Evolutionary conservation across 2,797 vertebrate species (phyloP), one percentile per base, ranked within the genome.

Genomic region (Anguilla marmorata): DNA sequence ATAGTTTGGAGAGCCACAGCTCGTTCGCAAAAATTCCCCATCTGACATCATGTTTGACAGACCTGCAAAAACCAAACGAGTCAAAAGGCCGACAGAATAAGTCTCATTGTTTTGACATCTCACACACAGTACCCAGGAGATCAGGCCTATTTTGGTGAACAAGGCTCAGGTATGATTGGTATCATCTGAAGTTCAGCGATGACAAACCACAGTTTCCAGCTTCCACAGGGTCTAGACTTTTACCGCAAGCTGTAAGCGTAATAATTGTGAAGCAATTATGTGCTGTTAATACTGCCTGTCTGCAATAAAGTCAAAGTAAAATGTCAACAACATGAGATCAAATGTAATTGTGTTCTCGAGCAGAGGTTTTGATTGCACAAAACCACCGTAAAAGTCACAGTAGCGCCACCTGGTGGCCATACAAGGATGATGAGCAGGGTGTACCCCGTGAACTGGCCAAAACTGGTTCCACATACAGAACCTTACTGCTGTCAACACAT

Each of bases 31-130:
- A 94, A 99, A 99, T 94, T 99, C 99, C 92, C 99, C 99, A 89
- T 99, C 99, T 88, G 98, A 99, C 99, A 99, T 99, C 98, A 99
- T 99, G 95, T 99, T 99, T 93, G 98, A 99, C 90, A 99, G 96
- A 93, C 99, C 99, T 99, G 94, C 84, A 96, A 85, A 88, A 52
- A 33, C 84, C 88, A 83, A 54, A 48, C 27, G 1, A 54, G 58
- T 21, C 30, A 24, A 88, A 86, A 69, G 74, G 14, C 74, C 19
- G 74, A 79, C 33, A 79, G 37, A 45, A 8, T 63, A 50, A 9
- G 45, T 19, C 37, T 16, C 33, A 60, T 45, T 24, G 37, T 24
- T 48, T 5, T 45, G 9, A 50, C 79, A 83, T 24, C 79, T 12
- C 19, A 2, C 79, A 37, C 79, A 83, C 1, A 48, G 16, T 19